Evolutionary conservation across 2,113 vertebrate genomes (phyloP).

Genomic region (Sturnira hondurensis): DNA sequence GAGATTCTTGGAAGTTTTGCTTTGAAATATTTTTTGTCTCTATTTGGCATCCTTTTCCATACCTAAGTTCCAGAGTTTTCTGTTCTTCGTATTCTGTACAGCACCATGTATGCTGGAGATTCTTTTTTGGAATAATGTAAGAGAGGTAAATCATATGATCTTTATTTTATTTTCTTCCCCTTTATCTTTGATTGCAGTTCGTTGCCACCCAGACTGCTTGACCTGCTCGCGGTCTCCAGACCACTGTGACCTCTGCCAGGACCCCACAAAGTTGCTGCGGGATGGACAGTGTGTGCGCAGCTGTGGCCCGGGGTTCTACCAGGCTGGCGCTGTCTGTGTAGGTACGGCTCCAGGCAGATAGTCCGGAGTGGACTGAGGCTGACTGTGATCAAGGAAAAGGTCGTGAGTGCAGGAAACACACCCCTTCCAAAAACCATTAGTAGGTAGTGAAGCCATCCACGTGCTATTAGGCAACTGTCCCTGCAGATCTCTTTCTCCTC

Average conservation of each 20-base stretch:
- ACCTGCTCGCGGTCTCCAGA: constrained; percentile 83
- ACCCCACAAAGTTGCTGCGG: constrained; percentile 78
- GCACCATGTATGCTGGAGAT: background rate
- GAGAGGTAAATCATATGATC: background rate
- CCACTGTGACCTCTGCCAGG: constrained; percentile 83
- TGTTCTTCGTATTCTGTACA: background rate
- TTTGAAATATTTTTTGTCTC: background rate
- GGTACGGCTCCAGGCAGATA: constrained; percentile 75
- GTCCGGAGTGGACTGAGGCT: background rate
- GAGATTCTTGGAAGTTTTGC: background rate
- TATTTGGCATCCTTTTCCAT: background rate
- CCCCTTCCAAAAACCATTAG: background rate
- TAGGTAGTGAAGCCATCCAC: fast-evolving
- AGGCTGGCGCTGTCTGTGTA: constrained; percentile 78
- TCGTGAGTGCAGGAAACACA: background rate
- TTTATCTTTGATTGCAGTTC: constrained; percentile 69
- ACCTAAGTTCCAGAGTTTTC: background rate
- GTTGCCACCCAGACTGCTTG: constrained; percentile 85
- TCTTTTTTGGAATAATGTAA: background rate
- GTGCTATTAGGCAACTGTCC: background rate
- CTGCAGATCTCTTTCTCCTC: background rate
- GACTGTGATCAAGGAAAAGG: background rate
- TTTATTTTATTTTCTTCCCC: background rate
- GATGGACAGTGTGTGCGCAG: constrained; percentile 82
- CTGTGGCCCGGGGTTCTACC: constrained; percentile 84